These are phyloP conservation scores for Lophotis ruficrista DNA, from an alignment of 2,113 vertebrate species.

Conservation along the genomic window DNA sequence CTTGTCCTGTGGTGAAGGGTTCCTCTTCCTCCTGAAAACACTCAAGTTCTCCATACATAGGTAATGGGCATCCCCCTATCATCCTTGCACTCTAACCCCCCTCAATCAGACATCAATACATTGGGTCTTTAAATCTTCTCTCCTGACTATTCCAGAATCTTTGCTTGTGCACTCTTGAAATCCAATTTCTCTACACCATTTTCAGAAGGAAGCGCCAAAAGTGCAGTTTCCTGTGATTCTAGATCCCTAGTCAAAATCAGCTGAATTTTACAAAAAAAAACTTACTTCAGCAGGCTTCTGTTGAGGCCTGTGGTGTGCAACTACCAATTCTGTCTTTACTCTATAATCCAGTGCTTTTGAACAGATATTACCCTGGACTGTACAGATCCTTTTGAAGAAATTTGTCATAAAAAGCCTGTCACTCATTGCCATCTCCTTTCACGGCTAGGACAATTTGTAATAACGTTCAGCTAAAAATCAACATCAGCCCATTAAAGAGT, in stretches of 20 bases:
- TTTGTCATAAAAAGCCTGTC: background rate
- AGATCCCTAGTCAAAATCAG: background rate
- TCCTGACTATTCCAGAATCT: background rate
- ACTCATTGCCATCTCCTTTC: background rate
- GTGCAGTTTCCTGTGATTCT: background rate
- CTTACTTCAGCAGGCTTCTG: background rate
- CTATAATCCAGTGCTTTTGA: background rate
- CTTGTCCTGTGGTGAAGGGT: background rate
- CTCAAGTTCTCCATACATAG: background rate
- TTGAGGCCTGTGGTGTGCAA: background rate
- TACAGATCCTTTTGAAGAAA: background rate
- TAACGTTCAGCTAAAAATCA: background rate
- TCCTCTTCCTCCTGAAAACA: background rate
- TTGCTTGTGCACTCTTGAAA: background rate
- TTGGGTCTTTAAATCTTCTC: background rate
- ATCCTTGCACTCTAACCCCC: rapidly evolving
- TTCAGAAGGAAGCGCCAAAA: background rate
- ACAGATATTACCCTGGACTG: background rate
- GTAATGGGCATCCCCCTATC: background rate
- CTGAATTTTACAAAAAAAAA: background rate
- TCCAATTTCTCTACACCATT: background rate
- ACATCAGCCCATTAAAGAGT: background rate
- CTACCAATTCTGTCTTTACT: background rate
- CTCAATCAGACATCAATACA: background rate
- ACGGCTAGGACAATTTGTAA: background rate